Base-by-base conservation (phyloP, 2,888 invertebrate genomes). In the Euclidia mi region DNA sequence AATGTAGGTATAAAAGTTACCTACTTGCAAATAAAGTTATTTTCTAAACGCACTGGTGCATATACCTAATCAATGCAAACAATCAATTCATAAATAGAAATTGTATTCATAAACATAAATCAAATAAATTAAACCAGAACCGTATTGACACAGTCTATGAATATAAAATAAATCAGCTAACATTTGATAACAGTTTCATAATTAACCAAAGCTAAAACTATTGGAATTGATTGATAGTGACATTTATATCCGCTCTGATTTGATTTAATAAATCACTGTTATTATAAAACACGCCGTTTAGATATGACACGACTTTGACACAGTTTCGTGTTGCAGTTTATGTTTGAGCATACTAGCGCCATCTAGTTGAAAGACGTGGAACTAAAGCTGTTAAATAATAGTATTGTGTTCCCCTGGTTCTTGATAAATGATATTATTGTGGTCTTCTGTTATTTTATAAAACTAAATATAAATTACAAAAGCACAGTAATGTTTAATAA, bases 261-360 rank as follows among this genome's bases (percentile, higher is more conserved):
- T 78, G 72, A 64, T 74, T 72, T 65, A 72, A 83, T 87, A 87
- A 82, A 87, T 90, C 84, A 84, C 60, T 51, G 55, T 64, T 73
- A 76, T 77, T 76, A 81, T 87, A 80, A 83, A 87, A 82, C 82
- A 72, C 71, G 77, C 69, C 76, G 74, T 79, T 76, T 71, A 78
- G 84, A 88, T 77, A 72, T 76, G 78, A 77, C 79, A 80, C 81
- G 87, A 76, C 86, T 90, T 89, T 90, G 89, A 88, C 89, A 89
- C 65, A 87, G 76, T 84, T 90, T 75, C 42, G 55, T 55, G 11
- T 46, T 43, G 55, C 45, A 15, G 37, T 43, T 53, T 55, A 25
- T 51, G 17, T 45, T 65, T 41, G 71, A 20, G 58, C 78, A 78
- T 7, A 31, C 66, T 88, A 76, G 60, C 88, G 90, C 88, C 92